Evolutionary conservation across 2,113 vertebrate species (phyloP).

Genomic region (Procavia capensis): DNA sequence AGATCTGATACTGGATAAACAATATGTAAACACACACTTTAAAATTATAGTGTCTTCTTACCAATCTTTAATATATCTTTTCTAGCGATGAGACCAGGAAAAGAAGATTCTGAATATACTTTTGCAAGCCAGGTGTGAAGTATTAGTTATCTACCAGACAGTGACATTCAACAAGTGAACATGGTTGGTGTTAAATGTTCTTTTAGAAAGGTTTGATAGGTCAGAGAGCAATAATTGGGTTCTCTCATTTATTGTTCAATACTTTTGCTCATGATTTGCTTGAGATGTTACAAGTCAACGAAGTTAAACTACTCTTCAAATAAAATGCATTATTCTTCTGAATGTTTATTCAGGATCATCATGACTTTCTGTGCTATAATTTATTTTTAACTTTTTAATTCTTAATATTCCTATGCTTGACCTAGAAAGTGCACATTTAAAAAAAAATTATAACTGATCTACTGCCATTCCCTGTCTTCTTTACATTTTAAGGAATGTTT

Average conservation of each 20-base stretch:
- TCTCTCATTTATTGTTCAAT: not conserved
- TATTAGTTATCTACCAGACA: not conserved
- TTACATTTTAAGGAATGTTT: conserved; percentile 7
- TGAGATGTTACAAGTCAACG: not conserved
- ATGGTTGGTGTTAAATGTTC: not conserved
- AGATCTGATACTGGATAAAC: not conserved
- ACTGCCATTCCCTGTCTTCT: not conserved
- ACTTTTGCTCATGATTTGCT: not conserved
- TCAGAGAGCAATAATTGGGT: not conserved
- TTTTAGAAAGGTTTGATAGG: not conserved
- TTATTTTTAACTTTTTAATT: not conserved
- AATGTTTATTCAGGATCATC: not conserved
- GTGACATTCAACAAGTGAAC: not conserved
- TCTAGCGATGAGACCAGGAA: not conserved
- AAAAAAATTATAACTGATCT: not conserved
- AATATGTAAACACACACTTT: not conserved
- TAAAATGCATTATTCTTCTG: not conserved
- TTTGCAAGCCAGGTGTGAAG: not conserved
- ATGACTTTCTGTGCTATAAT: not conserved
- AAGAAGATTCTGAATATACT: not conserved
- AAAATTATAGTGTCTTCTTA: not conserved
- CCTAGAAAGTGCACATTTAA: not conserved
- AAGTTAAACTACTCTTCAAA: not conserved
- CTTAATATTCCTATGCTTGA: not conserved
- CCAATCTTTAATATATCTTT: not conserved